These are phyloP conservation scores for Candidula unifasciata DNA, from an alignment of 2,888 invertebrate species.

Conservation along the genomic window DNA sequence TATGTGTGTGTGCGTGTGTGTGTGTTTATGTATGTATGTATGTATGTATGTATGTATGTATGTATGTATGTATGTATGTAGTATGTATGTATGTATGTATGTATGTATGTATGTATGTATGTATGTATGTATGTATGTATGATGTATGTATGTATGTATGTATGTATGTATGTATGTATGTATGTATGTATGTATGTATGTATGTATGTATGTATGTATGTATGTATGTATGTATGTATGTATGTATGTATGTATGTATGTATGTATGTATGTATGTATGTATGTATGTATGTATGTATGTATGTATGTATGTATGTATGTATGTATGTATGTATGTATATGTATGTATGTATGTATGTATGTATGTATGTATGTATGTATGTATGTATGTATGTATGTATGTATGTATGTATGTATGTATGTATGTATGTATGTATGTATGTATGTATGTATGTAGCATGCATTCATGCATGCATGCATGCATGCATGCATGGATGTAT, in stretches of 20 bases:
- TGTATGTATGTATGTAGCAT: slow-evolving; percentile 31
- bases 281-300: too few species aligned
- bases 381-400: slow-evolving; percentile 19
- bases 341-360: slow-evolving; percentile 14
- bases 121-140: too few species aligned
- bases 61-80: too few species aligned
- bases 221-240: too few species aligned
- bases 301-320: neutral
- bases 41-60: too few species aligned
- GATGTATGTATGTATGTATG: slow-evolving; percentile 11
- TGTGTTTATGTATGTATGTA: too few species aligned
- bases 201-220: neutral
- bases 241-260: too few species aligned
- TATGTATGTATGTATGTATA: slow-evolving; percentile 37
- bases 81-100: too few species aligned
- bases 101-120: too few species aligned
- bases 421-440: slow-evolving; percentile 25
- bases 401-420: slow-evolving; percentile 29
- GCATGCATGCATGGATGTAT: neutral
- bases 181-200: slow-evolving; percentile 36
- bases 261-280: too few species aligned
- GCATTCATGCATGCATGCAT: slow-evolving; percentile 20
- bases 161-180: slow-evolving; percentile 22
- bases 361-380: neutral
- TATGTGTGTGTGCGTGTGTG: too few species aligned